Percentiles rank a stretch among this genome's conserved stretches.
phyloP scores from a whole-genome alignment of 35 echinoderm and acorn worm species.

The Patiria miniata region DNA sequence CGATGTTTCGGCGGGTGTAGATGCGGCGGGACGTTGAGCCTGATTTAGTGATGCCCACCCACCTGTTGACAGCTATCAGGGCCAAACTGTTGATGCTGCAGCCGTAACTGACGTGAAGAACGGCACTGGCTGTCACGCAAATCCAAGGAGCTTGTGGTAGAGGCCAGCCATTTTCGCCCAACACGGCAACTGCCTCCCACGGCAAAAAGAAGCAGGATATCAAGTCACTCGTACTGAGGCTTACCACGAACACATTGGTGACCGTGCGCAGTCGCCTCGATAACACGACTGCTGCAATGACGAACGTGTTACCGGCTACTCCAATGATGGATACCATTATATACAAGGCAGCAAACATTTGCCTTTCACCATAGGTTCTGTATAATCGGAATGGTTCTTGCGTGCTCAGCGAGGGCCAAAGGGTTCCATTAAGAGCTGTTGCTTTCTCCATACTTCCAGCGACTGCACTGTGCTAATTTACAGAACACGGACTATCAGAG shows the following conservation, averaged over 20 bases:
- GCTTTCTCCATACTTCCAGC: no score
- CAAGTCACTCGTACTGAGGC: constrained; percentile 58
- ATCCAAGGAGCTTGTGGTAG: constrained; percentile 23
- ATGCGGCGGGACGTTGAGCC: neutral
- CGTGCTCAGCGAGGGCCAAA: no score
- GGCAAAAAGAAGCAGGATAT: constrained; percentile 38
- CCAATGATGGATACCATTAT: neutral
- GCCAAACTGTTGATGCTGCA: constrained; percentile 48
- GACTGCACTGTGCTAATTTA: no score
- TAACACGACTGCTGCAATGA: constrained; percentile 56
- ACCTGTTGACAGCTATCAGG: constrained; percentile 64
- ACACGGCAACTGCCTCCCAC: constrained; percentile 39
- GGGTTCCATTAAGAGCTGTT: no score
- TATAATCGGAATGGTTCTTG: no score
- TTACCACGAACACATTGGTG: constrained; percentile 71
- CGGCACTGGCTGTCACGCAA: constrained; percentile 37
- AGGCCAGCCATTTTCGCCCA: constrained; percentile 52
- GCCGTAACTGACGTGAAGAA: constrained; percentile 32
- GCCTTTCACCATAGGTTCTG: no score
- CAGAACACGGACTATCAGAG: no score
- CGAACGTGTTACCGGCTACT: constrained; percentile 56
- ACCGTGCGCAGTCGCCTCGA: constrained; percentile 54
- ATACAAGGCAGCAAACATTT: no score
- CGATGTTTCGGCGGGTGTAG: constrained; percentile 11
- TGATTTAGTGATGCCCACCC: constrained; percentile 35